phyloP scores from a whole-genome alignment of 2,113 vertebrate species.

The Chitala chitala region DNA sequence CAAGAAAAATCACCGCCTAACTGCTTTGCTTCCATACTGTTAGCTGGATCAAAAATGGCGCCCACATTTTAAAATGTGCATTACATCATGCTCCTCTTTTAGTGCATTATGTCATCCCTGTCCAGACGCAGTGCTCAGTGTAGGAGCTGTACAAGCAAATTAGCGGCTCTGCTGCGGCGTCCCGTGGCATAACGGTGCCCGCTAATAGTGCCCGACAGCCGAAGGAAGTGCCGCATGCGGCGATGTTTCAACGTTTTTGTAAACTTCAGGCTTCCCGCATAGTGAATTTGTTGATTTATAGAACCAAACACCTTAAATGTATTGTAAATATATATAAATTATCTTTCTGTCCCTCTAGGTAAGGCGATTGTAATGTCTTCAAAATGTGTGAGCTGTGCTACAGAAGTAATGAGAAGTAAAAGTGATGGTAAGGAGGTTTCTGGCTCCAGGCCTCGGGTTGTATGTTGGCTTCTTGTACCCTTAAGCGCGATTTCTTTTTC shows the following conservation, averaged over 20 bases:
- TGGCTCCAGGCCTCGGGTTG: background rate
- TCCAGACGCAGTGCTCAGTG: slow-evolving; percentile 69
- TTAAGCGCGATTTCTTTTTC: background rate
- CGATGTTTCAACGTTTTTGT: too few relatives aligned
- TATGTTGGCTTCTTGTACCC: background rate
- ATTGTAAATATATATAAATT: background rate
- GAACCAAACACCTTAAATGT: too few relatives aligned
- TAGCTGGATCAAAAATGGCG: slow-evolving; percentile 59
- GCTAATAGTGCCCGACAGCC: slow-evolving; percentile 68
- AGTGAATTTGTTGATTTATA: too few relatives aligned
- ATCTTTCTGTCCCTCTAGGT: background rate
- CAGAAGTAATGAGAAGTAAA: background rate
- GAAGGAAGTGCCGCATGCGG: slow-evolving; percentile 55
- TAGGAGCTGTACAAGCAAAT: slow-evolving; percentile 68
- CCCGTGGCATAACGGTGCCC: slow-evolving; percentile 66
- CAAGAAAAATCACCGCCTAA: too few relatives aligned
- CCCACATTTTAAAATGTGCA: slow-evolving; percentile 65
- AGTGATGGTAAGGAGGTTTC: background rate
- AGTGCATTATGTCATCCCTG: slow-evolving; percentile 76
- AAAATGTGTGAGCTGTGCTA: background rate
- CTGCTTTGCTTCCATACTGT: too few relatives aligned
- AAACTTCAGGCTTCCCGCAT: too few relatives aligned
- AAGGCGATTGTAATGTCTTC: background rate
- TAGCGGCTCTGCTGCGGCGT: slow-evolving; percentile 68
- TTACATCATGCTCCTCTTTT: slow-evolving; percentile 79